Evolutionary conservation across 2,888 invertebrate species (phyloP), one percentile per base, ranked within the genome.

Genomic region (Eupithecia abbreviata): DNA sequence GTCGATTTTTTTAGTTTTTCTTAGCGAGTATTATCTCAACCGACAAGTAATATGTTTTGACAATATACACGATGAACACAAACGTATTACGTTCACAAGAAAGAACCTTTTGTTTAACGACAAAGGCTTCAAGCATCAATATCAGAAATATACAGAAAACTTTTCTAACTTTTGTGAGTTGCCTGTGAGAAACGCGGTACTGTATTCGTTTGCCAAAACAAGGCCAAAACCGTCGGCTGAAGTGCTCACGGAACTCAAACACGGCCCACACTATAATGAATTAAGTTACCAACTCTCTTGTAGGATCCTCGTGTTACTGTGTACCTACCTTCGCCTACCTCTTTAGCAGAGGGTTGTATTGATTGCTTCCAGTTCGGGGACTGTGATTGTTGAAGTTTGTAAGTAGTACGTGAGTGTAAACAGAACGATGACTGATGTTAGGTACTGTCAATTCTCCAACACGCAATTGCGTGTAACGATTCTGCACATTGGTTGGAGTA

Each of bases 211-310:
- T 85, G 84, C 83, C 83, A 82, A 89, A 88, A 90, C 89, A 88
- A 87, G 86, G 85, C 83, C 84, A 79, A 85, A 86, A 84, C 87
- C 85, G 86, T 84, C 86, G 84, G 84, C 84, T 85, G 85, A 85
- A 86, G 89, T 88, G 87, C 88, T 90, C 87, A 84, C 85, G 88
- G 85, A 93, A 92, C 91, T 92, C 92, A 92, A 93, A 93, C 92
- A 92, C 88, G 90, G 89, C 87, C 86, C 89, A 88, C 89, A 88
- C 90, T 91, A 90, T 93, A 93, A 93, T 93, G 92, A 94, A 94
- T 93, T 92, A 93, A 94, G 93, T 93, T 94, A 93, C 87, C 84
- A 91, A 93, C 91, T 92, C 92, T 84, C 88, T 82, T 85, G 85
- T 84, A 89, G 85, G 85, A 86, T 88, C 88, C 87, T 73, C 69